Evolutionary conservation across 2,113 vertebrate genomes (phyloP).

Genomic region (Falco punctatus): DNA sequence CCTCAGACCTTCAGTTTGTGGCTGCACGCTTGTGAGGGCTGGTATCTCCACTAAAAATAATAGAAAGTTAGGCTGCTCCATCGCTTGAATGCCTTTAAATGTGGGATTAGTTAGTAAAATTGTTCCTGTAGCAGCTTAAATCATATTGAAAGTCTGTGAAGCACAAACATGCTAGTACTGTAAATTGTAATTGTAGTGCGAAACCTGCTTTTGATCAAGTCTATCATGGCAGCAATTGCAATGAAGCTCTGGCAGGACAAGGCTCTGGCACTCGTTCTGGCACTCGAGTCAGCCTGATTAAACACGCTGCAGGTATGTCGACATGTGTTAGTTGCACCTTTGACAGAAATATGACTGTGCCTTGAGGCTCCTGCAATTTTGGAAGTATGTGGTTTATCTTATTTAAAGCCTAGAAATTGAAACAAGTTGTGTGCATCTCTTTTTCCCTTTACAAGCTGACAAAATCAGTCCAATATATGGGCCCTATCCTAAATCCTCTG

Average conservation of each 20-base stretch:
- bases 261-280: background rate
- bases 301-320: background rate
- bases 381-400: background rate
- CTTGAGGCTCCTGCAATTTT: background rate
- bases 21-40: background rate
- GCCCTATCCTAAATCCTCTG: background rate
- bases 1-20: background rate
- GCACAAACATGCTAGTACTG: background rate
- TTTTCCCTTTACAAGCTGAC: background rate
- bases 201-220: background rate
- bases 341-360: slow-evolving; percentile 20
- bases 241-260: background rate
- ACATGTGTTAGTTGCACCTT: background rate
- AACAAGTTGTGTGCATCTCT: background rate
- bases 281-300: background rate
- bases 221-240: background rate
- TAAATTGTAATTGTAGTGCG: background rate
- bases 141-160: background rate
- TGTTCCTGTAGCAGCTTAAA: background rate
- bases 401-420: background rate
- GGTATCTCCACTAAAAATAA: background rate
- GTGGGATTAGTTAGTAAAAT: background rate
- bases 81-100: background rate
- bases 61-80: background rate
- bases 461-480: background rate